These are phyloP conservation scores for Encarsia formosa DNA, from an alignment of 2,888 invertebrate species.

Conservation along the genomic window DNA sequence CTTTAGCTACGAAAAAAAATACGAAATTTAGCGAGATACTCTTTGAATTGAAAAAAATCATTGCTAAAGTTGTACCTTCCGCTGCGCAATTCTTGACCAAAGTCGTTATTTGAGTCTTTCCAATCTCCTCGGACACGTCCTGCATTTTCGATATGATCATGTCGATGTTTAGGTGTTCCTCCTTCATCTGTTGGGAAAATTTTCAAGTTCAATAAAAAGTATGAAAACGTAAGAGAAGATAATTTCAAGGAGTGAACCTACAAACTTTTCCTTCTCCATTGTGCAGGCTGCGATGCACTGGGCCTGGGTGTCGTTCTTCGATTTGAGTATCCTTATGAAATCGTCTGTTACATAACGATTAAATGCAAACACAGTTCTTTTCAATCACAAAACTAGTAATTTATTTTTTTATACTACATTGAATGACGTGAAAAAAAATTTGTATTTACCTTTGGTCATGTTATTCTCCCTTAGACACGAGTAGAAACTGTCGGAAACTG, in stretches of 20 bases:
- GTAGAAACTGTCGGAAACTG: slow-evolving; percentile 23
- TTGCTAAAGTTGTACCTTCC: slow-evolving; percentile 8
- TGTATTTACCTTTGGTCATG: slow-evolving; percentile 14
- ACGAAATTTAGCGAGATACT: not conserved
- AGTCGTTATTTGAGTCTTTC: slow-evolving; percentile 13
- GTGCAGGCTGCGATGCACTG: slow-evolving; percentile 24
- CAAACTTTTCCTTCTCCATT: slow-evolving; percentile 23
- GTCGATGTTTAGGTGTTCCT: slow-evolving; percentile 10
- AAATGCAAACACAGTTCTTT: no score
- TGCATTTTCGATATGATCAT: slow-evolving; percentile 24
- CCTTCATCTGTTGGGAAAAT: slow-evolving; percentile 12
- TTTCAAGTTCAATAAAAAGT: not conserved
- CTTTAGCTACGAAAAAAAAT: slow-evolving; percentile 4
- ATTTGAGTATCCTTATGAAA: slow-evolving; percentile 15
- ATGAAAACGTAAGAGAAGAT: no score
- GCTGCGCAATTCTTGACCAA: slow-evolving; percentile 14
- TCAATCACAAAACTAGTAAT: no score
- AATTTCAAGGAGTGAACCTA: slow-evolving; percentile 8
- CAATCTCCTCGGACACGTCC: slow-evolving; percentile 22
- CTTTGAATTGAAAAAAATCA: not conserved
- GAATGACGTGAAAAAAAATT: not conserved
- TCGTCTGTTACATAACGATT: no score
- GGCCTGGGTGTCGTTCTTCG: slow-evolving; percentile 11
- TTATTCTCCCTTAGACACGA: slow-evolving; percentile 16
- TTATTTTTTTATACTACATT: not conserved